Conservation (phyloP, 2,113 vertebrate genomes). For the Climacteris rufus region DNA sequence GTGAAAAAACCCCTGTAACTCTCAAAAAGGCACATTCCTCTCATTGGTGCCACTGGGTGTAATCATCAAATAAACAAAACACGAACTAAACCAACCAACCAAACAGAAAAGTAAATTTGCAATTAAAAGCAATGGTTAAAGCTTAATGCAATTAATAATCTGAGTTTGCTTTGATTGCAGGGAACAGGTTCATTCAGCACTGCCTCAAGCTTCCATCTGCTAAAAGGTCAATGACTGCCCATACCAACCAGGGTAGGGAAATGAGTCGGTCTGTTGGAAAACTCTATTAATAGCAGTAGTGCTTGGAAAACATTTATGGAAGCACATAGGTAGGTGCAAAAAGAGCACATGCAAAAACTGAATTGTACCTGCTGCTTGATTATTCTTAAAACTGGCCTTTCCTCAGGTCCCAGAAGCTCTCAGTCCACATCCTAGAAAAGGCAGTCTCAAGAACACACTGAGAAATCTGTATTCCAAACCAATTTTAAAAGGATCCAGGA, state of each 20-base stretch:
- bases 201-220: not conserved
- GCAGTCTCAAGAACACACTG: not conserved
- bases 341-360: not conserved
- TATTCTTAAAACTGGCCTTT: not conserved
- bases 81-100: not conserved
- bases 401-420: not conserved
- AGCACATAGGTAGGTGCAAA: not conserved
- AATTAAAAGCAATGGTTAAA: not conserved
- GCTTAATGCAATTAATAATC: not conserved
- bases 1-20: not conserved
- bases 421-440: not conserved
- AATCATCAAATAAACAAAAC: not conserved
- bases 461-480: not conserved
- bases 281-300: not conserved
- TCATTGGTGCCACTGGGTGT: not conserved
- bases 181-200: not conserved
- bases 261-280: not conserved
- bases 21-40: not conserved
- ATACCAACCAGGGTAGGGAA: not conserved
- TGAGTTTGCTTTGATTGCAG: not conserved
- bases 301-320: not conserved
- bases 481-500: not conserved
- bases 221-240: constrained; percentile 2
- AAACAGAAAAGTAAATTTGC: not conserved
- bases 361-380: not conserved